Base-by-base conservation (phyloP, 1,140 invertebrate genomes). In the Thalassaphorura encarpata region DNA sequence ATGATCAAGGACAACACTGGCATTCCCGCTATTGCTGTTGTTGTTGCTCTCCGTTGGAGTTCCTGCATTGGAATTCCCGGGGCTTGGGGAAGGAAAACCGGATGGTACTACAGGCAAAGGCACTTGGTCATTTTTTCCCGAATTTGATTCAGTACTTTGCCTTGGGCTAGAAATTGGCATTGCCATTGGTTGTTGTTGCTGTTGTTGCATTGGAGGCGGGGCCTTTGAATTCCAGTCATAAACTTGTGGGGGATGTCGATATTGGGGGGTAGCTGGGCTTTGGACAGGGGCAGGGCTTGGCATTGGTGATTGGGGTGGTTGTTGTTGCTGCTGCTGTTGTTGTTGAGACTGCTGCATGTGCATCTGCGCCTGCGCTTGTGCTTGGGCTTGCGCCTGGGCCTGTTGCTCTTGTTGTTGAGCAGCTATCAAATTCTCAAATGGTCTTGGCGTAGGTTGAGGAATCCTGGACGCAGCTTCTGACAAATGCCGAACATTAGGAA, bases 401-500 rank as follows among this genome's bases (percentile, higher is more conserved):
- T 24, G 52, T 23, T 28, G 47, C n/a, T 11, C 42, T 2, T 28
- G 69, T 53, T 47, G 66, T 11, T n/a, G n/a, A 36, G 33, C 11
- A n/a, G 33, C 33, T 11, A n/a, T n/a, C n/a, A n/a, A n/a, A 36
- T n/a, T 36, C n/a, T 36, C 33, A n/a, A 36, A 11, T 36, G 33
- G 63, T 54, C 61, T 62, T 48, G 54, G 36, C 13, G 58, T 60
- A 2, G 60, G 56, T 43, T 62, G 54, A 24, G 64, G 58, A 21
- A 65, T 66, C 57, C 58, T 27, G 1, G 64, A 56, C 21, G 62
- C 60, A 11, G 66, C 58, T 39, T 62, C 63, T n/a, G 63, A 63
- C 5, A 61, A 43, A 39, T 58, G 64, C 2, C 54, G 56, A 5
- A 46, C 41, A 58, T 24, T 3, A 11, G 11, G 33, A 11, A 11